Base-by-base conservation (phyloP, 1,140 invertebrate genomes). In the Littorina saxatilis region DNA sequence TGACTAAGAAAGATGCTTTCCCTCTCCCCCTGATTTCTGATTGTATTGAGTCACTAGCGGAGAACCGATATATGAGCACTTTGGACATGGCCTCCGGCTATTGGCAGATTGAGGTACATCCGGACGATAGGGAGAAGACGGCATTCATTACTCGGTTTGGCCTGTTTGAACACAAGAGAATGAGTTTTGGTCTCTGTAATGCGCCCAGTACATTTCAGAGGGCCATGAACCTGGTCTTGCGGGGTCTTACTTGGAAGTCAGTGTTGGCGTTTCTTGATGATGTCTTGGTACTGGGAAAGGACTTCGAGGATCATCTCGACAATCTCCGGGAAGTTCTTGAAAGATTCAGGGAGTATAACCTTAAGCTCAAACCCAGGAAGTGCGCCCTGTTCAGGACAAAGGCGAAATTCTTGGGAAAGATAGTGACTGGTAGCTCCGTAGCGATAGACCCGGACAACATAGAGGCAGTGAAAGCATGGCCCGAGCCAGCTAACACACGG, bases 11-110 rank as follows among this genome's bases (percentile, higher is more conserved):
- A 61, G 93, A 94, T 85, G 86, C 81, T 37, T 94, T 92, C 83
- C 94, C 94, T 83, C 70, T 94, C 2, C 94, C 93, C 0, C 63
- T 84, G 0, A 93, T 94, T 39, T 90, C 93, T 7, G 92, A 93
- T n/a, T 86, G 87, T 20, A n/a, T 85, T 15, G 80, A 80, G 15
- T 32, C 73, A 1, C 23, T 86, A 13, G 9, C 20, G 17, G 82
- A 68, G 0, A 72, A 20, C 9, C 66, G 11, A 0, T 84, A 17
- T 1, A 85, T 86, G 55, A 37, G n/a, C 7, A 87, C 43, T 13
- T 40, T 86, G 0, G 81, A 85, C 70, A 17, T 76, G 11, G 40
- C 43, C 3, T 72, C 47, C 17, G 81, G 50, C 15, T 85, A 83
- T 72, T 82, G 66, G n/a, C 82, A 85, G 32, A 80, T 85, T 32